A percentile compares a stretch with the other conserved stretches of the same genome.
Conservation (phyloP, 2,113 vertebrate species). For the Martes martes region DNA sequence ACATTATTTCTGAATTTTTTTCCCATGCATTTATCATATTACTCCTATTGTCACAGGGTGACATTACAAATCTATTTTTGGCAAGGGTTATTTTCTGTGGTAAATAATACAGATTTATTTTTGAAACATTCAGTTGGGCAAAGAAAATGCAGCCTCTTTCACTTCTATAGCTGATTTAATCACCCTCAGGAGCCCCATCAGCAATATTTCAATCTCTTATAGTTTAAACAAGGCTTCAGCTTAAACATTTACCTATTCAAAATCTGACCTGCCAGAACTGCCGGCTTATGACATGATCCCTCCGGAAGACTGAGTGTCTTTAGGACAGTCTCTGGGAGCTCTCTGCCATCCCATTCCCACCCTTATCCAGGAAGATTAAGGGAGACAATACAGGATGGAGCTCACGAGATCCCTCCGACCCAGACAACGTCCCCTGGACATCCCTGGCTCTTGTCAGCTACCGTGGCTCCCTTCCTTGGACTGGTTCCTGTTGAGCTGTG, state of each 20-base stretch:
- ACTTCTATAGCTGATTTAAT: neutral
- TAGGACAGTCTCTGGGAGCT: neutral
- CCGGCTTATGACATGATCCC: neutral
- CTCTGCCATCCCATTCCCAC: too few species aligned
- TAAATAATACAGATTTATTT: neutral
- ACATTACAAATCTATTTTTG: neutral
- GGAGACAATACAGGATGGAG: neutral
- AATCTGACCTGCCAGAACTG: neutral
- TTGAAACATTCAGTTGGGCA: neutral
- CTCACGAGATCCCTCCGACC: neutral
- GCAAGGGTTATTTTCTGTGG: neutral
- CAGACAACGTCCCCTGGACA: neutral
- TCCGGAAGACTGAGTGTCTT: neutral
- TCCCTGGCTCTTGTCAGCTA: neutral
- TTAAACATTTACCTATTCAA: neutral
- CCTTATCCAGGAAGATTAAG: neutral
- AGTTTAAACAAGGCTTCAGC: neutral
- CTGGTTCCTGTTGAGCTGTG: neutral
- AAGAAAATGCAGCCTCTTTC: slow-evolving; percentile 4
- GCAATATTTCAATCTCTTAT: neutral
- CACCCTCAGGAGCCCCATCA: neutral
- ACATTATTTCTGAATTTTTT: neutral
- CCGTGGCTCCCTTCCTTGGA: neutral
- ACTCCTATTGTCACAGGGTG: neutral
- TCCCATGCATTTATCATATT: neutral